These are phyloP conservation scores for Pelagia noctiluca DNA, from an alignment of 30 jellyfish, hydroid and myxozoan species.

Conservation along the genomic window DNA sequence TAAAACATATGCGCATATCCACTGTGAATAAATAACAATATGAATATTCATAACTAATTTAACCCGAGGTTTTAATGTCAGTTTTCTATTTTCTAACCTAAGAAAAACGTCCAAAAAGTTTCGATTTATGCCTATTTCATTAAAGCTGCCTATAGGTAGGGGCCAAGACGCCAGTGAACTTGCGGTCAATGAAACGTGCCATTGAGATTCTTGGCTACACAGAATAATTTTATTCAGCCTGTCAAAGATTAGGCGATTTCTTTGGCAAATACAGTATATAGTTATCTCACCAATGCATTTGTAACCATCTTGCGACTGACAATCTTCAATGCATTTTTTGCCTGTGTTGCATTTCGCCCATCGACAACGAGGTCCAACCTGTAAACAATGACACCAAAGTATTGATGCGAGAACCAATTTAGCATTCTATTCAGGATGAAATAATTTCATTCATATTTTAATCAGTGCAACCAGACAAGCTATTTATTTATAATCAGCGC, in stretches of 20 bases:
- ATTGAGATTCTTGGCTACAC: not conserved
- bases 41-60: too few relatives aligned
- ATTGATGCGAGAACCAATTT: too few relatives aligned
- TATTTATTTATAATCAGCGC: too few relatives aligned
- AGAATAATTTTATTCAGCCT: not conserved
- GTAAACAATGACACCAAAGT: not conserved
- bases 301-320: not conserved
- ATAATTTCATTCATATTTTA: too few relatives aligned
- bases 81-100: too few relatives aligned
- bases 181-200: not conserved
- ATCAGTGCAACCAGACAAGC: too few relatives aligned
- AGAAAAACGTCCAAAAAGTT: not conserved
- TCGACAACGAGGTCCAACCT: slow-evolving; percentile 4
- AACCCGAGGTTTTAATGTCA: too few relatives aligned
- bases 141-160: not conserved
- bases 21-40: too few relatives aligned
- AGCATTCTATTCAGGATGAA: too few relatives aligned
- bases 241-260: not conserved
- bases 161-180: not conserved
- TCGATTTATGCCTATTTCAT: not conserved
- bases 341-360: not conserved
- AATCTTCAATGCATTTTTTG: not conserved
- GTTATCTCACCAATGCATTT: not conserved
- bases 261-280: not conserved
- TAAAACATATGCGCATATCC: too few relatives aligned